phyloP scores from a whole-genome alignment of 2,888 invertebrate species.

The Archips crataeganus region DNA sequence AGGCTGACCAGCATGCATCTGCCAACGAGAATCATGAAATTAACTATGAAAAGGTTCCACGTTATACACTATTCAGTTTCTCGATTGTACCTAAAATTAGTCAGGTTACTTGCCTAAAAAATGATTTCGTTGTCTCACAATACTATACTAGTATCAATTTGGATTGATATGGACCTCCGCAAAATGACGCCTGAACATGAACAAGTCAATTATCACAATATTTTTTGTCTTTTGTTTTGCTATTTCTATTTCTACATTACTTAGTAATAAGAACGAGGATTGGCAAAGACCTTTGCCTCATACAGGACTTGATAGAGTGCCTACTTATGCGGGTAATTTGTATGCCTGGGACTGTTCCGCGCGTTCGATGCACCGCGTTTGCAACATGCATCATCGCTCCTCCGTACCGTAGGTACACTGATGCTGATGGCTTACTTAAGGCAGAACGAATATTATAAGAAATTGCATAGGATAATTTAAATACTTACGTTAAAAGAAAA shows the following conservation, averaged over 20 bases:
- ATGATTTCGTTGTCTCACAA: too few relatives aligned
- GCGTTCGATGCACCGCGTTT: constrained; percentile 27
- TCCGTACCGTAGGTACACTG: neutral
- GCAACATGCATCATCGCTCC: constrained; percentile 21
- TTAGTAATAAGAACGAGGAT: neutral
- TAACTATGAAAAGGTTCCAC: too few relatives aligned
- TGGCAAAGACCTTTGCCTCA: constrained; percentile 1
- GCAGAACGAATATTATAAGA: neutral
- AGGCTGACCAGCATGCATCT: too few relatives aligned
- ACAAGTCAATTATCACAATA: too few relatives aligned
- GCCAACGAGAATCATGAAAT: too few relatives aligned
- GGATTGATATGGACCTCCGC: too few relatives aligned
- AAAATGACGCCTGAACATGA: too few relatives aligned
- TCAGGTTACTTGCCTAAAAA: too few relatives aligned
- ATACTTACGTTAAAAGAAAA: too few relatives aligned
- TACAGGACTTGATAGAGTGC: neutral
- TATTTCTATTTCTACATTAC: neutral
- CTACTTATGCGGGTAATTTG: constrained; percentile 19
- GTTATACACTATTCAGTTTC: too few relatives aligned
- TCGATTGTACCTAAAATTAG: too few relatives aligned
- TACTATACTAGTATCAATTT: too few relatives aligned
- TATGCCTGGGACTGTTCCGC: constrained; percentile 28
- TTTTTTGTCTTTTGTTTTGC: neutral
- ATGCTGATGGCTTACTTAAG: neutral
- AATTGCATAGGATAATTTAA: neutral